Conservation (phyloP, 30 jellyfish, hydroid and myxozoan species). For the Pseudorhiza aurosa region DNA sequence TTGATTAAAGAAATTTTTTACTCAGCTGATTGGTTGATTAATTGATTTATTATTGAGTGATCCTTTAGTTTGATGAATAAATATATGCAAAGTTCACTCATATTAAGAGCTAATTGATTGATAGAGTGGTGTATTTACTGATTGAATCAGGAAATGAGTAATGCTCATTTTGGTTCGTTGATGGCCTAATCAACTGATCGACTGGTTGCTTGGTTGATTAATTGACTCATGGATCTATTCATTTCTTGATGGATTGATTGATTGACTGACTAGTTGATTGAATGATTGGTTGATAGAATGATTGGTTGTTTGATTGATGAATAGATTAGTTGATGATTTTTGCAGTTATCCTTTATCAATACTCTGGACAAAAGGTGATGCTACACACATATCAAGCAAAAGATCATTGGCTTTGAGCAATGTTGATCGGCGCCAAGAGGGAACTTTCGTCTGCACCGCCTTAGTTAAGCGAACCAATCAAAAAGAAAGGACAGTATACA, state of each 20-base stretch:
- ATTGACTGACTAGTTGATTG: background rate
- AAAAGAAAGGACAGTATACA: background rate
- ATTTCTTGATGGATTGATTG: background rate
- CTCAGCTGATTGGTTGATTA: too few relatives aligned
- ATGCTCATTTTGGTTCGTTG: too few relatives aligned
- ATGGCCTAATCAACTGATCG: background rate
- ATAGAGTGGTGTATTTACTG: background rate
- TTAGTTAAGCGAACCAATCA: background rate
- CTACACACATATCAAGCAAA: background rate
- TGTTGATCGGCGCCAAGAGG: background rate
- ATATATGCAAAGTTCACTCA: too few relatives aligned
- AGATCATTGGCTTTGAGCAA: background rate
- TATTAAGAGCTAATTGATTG: background rate
- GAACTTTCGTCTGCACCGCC: background rate
- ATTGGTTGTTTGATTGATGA: background rate
- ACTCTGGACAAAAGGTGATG: constrained; percentile 4
- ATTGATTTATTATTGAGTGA: too few relatives aligned
- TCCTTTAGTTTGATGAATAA: too few relatives aligned
- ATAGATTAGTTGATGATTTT: background rate
- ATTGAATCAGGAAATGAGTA: too few relatives aligned
- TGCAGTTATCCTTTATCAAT: background rate
- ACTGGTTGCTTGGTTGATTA: background rate
- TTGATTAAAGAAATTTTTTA: too few relatives aligned
- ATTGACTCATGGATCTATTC: background rate
- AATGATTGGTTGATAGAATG: background rate